A percentile compares a stretch with the other conserved stretches of the same genome.
These are phyloP conservation scores for Andrena marginata DNA, from an alignment of 2,888 invertebrate genomes.

Conservation along the genomic window DNA sequence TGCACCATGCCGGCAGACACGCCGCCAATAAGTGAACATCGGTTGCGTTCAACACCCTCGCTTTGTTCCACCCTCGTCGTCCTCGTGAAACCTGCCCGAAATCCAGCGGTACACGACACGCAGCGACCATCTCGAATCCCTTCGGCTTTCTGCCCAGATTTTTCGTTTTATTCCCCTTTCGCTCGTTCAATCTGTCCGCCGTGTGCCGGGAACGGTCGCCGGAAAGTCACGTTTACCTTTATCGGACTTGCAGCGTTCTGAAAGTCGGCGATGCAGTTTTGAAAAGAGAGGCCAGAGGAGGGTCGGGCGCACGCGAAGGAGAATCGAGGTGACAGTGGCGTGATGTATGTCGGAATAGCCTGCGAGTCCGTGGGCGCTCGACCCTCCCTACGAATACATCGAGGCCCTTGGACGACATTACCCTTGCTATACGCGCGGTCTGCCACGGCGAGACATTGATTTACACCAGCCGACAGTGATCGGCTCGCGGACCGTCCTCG, in stretches of 20 bases:
- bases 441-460: slow-evolving; percentile 78
- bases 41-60: slow-evolving; percentile 81
- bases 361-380: slow-evolving; percentile 62
- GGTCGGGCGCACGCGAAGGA: slow-evolving; percentile 46
- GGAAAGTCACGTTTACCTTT: not conserved
- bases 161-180: slow-evolving; percentile 32
- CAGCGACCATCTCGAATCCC: slow-evolving; percentile 71
- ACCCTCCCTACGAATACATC: slow-evolving; percentile 72
- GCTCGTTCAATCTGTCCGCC: not conserved
- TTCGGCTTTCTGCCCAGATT: slow-evolving; percentile 46
- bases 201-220: not conserved
- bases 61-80: slow-evolving; percentile 74
- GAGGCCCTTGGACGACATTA: slow-evolving; percentile 73
- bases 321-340: slow-evolving; percentile 60
- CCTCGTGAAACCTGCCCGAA: slow-evolving; percentile 67
- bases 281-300: slow-evolving; percentile 18
- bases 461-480: slow-evolving; percentile 73
- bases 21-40: slow-evolving; percentile 85
- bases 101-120: slow-evolving; percentile 76
- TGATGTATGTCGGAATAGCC: slow-evolving; percentile 77
- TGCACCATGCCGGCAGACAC: slow-evolving; percentile 84
- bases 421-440: slow-evolving; percentile 73
- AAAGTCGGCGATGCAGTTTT: not conserved
- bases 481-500: slow-evolving; percentile 48
- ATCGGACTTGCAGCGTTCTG: not conserved